Percentiles rank a stretch among this genome's conserved stretches.
These are phyloP conservation scores for Dynastes maya DNA, from an alignment of 2,888 invertebrate genomes.

Conservation along the genomic window DNA sequence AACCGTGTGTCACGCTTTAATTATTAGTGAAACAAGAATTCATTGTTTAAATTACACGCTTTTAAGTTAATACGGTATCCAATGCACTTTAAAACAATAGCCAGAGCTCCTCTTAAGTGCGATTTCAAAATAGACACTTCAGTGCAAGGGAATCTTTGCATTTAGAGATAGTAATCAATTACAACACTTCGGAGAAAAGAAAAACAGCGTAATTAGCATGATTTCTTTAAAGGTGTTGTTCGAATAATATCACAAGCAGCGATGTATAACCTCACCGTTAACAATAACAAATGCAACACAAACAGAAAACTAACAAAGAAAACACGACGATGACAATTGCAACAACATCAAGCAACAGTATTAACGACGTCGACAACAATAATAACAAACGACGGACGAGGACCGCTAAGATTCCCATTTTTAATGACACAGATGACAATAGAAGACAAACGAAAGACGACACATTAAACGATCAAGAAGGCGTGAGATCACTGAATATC, in stretches of 20 bases:
- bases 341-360: background rate
- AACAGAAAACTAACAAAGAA: background rate
- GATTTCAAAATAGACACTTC: too few relatives aligned
- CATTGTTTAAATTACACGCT: too few relatives aligned
- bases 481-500: conserved; percentile 41
- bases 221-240: background rate
- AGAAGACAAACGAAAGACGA: conserved; percentile 30
- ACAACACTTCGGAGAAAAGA: too few relatives aligned
- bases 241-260: background rate
- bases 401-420: conserved; percentile 42
- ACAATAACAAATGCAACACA: conserved; percentile 4
- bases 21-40: too few relatives aligned
- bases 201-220: too few relatives aligned
- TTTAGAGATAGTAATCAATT: too few relatives aligned
- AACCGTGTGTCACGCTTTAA: too few relatives aligned
- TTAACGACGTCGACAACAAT: conserved; percentile 10
- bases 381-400: conserved; percentile 17
- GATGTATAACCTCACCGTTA: background rate
- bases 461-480: conserved; percentile 43
- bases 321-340: conserved; percentile 9
- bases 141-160: too few relatives aligned
- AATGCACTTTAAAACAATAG: too few relatives aligned
- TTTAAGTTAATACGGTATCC: too few relatives aligned
- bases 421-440: conserved; percentile 41
- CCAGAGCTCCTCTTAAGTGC: too few relatives aligned